phyloP scores from a whole-genome alignment of 2,888 invertebrate species.

The Drosophila prolongata region DNA sequence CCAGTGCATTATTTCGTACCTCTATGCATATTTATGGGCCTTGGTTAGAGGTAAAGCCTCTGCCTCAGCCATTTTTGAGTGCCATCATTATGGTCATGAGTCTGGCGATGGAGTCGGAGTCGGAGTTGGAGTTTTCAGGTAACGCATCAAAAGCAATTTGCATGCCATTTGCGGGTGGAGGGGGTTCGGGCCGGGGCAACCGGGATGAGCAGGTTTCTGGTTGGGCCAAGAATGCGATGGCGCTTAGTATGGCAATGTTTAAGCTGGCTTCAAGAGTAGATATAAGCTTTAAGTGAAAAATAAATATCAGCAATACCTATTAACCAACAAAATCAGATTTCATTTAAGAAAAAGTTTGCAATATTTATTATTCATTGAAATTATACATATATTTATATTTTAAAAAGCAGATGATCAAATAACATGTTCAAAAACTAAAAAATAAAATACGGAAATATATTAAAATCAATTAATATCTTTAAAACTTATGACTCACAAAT shows the following conservation, averaged over 20 bases:
- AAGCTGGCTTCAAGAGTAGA: constrained; percentile 25
- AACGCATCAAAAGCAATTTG: constrained; percentile 80
- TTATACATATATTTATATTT: not conserved
- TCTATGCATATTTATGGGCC: constrained; percentile 77
- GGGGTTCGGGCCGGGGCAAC: constrained; percentile 24
- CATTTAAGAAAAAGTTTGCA: not conserved
- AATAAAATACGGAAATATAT: not conserved
- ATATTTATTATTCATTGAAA: constrained; percentile 3
- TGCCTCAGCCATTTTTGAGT: constrained; percentile 73
- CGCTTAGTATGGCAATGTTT: constrained; percentile 64
- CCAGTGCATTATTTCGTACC: constrained; percentile 64
- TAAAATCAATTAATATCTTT: not conserved
- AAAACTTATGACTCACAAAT: no score
- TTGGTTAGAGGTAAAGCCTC: constrained; percentile 51
- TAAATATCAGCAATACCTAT: not conserved
- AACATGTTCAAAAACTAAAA: not conserved
- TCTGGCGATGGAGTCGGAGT: constrained; percentile 25
- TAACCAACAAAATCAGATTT: no score
- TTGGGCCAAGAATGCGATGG: constrained; percentile 70
- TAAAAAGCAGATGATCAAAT: constrained; percentile 1
- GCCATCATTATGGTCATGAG: constrained; percentile 75
- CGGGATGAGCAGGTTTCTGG: constrained; percentile 64
- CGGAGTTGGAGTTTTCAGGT: constrained; percentile 23
- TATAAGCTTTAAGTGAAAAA: constrained; percentile 6
- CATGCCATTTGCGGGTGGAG: constrained; percentile 68